A percentile compares a stretch with the other conserved stretches of the same genome.
Evolutionary conservation across 2,888 invertebrate species (phyloP).

Genomic region (Dolomedes plantarius): DNA sequence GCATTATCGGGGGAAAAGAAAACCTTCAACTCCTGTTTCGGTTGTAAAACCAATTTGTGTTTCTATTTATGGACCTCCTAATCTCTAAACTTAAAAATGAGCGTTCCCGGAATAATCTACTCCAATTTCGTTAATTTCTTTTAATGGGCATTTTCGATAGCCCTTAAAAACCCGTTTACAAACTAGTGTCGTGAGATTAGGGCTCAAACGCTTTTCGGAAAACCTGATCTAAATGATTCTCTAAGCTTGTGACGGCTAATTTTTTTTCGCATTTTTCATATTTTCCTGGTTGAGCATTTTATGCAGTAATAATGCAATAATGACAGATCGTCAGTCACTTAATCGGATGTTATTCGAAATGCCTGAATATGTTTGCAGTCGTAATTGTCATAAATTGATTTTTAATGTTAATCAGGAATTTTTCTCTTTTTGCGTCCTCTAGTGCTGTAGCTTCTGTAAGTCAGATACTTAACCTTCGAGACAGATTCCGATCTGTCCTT

Average conservation of each 20-base stretch:
- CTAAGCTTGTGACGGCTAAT: too few species aligned
- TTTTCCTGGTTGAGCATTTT: not conserved
- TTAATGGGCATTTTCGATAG: too few species aligned
- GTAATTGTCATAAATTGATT: constrained; percentile 65
- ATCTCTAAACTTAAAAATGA: too few species aligned
- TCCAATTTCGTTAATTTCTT: too few species aligned
- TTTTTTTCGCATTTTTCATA: not conserved
- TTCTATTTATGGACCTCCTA: too few species aligned
- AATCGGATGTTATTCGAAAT: constrained; percentile 33
- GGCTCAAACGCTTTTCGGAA: not conserved
- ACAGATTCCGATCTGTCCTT: not conserved
- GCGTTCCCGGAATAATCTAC: too few species aligned
- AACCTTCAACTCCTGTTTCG: too few species aligned
- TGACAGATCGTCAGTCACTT: constrained; percentile 34
- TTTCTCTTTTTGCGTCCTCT: not conserved
- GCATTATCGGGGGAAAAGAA: too few species aligned
- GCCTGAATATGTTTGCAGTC: constrained; percentile 49
- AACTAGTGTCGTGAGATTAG: not conserved
- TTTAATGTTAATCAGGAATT: constrained; percentile 37
- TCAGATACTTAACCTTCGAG: constrained; percentile 14
- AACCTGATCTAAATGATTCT: not conserved
- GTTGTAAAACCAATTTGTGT: too few species aligned
- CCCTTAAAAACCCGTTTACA: not conserved
- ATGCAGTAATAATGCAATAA: constrained; percentile 44
- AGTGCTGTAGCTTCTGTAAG: not conserved